These are phyloP conservation scores for Xiphophorus hellerii DNA, from an alignment of 2,113 vertebrate genomes.

Conservation along the genomic window DNA sequence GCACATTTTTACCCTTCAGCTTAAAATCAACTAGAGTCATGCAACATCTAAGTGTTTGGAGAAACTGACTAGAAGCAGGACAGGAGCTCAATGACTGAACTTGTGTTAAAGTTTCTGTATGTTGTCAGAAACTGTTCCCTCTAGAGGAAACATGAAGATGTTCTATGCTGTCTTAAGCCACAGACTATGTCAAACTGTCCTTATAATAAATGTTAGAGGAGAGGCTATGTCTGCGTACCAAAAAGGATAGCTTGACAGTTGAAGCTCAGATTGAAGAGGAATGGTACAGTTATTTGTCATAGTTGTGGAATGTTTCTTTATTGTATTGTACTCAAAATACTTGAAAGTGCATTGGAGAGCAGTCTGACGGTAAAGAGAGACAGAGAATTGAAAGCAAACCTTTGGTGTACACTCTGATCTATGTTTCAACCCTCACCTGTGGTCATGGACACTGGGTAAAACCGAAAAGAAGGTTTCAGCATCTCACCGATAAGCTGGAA, in stretches of 20 bases:
- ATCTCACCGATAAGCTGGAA: background rate
- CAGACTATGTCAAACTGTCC: too few species aligned
- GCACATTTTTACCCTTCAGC: background rate
- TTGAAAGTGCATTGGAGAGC: background rate
- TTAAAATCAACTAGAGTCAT: background rate
- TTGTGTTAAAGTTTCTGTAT: background rate
- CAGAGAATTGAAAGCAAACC: background rate
- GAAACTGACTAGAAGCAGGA: background rate
- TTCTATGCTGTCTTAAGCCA: background rate
- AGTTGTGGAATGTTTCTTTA: too few species aligned
- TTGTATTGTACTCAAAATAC: too few species aligned
- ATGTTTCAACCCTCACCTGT: background rate
- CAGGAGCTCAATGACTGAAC: background rate
- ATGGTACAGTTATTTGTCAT: too few species aligned
- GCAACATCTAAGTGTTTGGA: background rate
- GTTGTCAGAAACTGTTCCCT: background rate
- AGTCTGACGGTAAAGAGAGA: background rate
- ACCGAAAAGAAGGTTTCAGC: background rate
- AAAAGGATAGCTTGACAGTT: background rate
- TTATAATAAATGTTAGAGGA: too few species aligned
- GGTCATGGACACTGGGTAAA: background rate
- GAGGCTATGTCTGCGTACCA: too few species aligned
- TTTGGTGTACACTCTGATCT: background rate
- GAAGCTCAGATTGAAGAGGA: too few species aligned
- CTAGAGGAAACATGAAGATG: background rate